A percentile compares a stretch with the other conserved stretches of the same genome.
Conservation (phyloP, 35 echinoderm and acorn worm genomes). For the Stichopus chloronotus region DNA sequence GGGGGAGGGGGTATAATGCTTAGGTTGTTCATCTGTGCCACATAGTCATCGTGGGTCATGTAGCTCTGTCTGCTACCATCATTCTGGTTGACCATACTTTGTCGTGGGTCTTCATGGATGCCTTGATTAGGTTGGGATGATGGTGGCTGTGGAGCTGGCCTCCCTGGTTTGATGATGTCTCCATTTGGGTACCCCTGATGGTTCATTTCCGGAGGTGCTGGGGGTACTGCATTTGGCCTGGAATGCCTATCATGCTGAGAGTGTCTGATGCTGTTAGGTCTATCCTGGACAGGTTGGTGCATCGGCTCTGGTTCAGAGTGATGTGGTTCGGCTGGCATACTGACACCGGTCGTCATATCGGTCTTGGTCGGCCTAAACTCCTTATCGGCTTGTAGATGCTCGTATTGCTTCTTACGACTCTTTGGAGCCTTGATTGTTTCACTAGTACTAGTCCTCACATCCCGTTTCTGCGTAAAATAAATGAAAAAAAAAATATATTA, state of each 20-base stretch:
- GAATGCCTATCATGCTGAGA: slow-evolving; percentile 17
- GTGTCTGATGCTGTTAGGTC: not conserved
- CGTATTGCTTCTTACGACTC: slow-evolving; percentile 18
- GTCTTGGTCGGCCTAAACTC: slow-evolving; percentile 4
- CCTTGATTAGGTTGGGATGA: not conserved
- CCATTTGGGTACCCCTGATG: slow-evolving; percentile 27
- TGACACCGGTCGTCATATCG: not conserved
- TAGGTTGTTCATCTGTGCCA: not conserved
- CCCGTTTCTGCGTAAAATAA: not conserved
- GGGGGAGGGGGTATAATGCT: slow-evolving; percentile 52
- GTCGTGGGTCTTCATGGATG: not conserved
- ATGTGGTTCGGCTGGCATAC: not conserved
- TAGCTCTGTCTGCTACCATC: not conserved
- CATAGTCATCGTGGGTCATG: slow-evolving; percentile 33
- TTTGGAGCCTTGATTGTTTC: not conserved
- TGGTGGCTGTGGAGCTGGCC: slow-evolving; percentile 57
- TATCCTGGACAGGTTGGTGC: not conserved
- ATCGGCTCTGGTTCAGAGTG: not conserved
- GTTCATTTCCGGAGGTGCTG: not conserved
- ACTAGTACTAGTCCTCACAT: not conserved
- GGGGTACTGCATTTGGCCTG: slow-evolving; percentile 2
- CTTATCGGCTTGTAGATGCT: not conserved
- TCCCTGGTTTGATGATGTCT: not conserved
- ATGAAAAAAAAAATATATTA: not conserved
- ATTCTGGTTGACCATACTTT: not conserved